Evolutionary conservation across 2,888 invertebrate species (phyloP).

Genomic region (Girardia tigrina): DNA sequence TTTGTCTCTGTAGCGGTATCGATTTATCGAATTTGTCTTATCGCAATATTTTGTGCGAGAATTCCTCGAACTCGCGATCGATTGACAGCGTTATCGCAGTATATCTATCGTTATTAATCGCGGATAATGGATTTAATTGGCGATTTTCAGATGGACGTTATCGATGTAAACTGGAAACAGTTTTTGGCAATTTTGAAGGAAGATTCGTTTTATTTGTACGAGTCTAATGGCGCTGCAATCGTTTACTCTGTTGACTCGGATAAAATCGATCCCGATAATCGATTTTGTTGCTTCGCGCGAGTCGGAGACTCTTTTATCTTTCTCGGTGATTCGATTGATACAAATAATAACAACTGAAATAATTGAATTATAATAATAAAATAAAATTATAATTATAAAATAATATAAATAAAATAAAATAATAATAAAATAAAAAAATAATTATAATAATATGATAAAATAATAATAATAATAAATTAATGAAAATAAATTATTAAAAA

Average conservation of each 20-base stretch:
- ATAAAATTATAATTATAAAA: not conserved
- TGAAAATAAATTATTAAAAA: too few relatives aligned
- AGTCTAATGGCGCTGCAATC: not conserved
- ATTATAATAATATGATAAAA: too few relatives aligned
- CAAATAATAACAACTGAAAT: not conserved
- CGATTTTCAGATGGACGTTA: not conserved
- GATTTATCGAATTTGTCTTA: not conserved
- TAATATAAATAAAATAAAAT: not conserved
- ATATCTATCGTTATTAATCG: too few relatives aligned
- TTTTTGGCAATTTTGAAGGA: constrained; percentile 3
- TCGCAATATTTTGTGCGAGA: not conserved
- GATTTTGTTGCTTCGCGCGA: not conserved
- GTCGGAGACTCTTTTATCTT: not conserved
- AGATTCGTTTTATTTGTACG: not conserved
- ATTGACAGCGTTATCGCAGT: not conserved
- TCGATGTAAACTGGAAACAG: not conserved
- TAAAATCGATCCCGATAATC: not conserved
- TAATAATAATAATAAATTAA: too few relatives aligned
- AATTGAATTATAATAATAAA: not conserved
- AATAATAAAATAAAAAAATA: not conserved
- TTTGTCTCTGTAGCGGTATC: not conserved
- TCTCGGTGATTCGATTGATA: too few relatives aligned
- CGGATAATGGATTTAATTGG: too few relatives aligned
- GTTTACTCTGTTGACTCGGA: not conserved
- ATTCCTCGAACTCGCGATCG: not conserved